Evolutionary conservation across 2,888 invertebrate genomes (phyloP).

Genomic region (Pyrrhosoma nymphula): DNA sequence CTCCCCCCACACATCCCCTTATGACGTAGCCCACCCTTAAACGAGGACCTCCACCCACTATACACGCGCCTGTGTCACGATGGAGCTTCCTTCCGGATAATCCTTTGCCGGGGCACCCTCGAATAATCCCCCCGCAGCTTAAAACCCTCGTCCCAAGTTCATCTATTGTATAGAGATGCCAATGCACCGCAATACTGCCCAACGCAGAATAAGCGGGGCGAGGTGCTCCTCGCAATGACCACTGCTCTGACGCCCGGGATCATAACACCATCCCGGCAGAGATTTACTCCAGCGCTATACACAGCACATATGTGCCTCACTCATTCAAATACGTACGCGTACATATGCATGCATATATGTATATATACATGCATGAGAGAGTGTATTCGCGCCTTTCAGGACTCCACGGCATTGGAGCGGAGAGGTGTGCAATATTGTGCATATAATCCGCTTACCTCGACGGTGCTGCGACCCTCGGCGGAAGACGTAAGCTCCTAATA

Average conservation of each 20-base stretch:
- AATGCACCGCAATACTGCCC: conserved; percentile 11
- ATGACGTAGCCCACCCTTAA: no score
- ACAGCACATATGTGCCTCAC: not conserved
- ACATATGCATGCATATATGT: not conserved
- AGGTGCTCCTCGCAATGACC: conserved; percentile 24
- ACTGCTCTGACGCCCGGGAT: not conserved
- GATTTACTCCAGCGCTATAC: not conserved
- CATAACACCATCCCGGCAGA: not conserved
- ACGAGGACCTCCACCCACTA: no score
- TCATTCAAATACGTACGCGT: no score
- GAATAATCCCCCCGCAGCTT: conserved; percentile 55
- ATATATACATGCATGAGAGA: not conserved
- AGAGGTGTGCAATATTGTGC: conserved; percentile 24
- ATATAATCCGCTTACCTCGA: conserved; percentile 9
- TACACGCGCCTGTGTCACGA: not conserved
- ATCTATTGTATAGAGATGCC: conserved; percentile 6
- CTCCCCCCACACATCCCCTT: not conserved
- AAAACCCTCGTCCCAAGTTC: conserved; percentile 21
- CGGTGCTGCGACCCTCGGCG: not conserved
- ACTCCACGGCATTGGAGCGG: not conserved
- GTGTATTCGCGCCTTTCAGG: no score
- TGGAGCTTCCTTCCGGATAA: not conserved
- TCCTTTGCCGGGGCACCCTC: not conserved
- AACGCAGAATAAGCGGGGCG: not conserved
- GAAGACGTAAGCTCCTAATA: not conserved